These are phyloP conservation scores for Hypomecis atomaria DNA, from an alignment of 2,888 invertebrate genomes.

Conservation along the genomic window DNA sequence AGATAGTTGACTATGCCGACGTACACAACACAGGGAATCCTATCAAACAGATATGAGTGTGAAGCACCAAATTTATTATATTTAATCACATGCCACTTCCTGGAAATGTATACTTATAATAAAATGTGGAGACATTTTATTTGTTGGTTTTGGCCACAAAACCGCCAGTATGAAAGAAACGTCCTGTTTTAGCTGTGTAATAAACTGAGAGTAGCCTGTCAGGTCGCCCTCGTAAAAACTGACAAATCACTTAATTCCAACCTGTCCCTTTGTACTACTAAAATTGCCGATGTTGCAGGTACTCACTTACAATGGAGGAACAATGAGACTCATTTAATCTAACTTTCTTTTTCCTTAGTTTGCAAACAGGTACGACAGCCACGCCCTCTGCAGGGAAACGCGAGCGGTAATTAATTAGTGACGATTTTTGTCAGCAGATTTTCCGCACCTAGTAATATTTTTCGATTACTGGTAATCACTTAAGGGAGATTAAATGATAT, in stretches of 20 bases:
- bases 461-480: no score
- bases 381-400: slow-evolving; percentile 73
- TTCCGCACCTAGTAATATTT: slow-evolving; percentile 1
- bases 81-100: neutral
- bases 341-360: slow-evolving; percentile 73
- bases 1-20: no score
- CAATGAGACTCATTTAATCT: slow-evolving; percentile 75
- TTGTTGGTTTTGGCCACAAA: neutral
- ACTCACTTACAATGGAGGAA: slow-evolving; percentile 66
- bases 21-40: no score
- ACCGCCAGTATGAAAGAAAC: slow-evolving; percentile 13
- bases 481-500: no score
- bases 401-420: slow-evolving; percentile 76
- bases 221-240: slow-evolving; percentile 31
- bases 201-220: slow-evolving; percentile 15
- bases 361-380: slow-evolving; percentile 68
- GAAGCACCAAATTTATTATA: no score
- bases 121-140: neutral
- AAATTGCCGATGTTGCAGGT: slow-evolving; percentile 56
- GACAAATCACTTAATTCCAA: slow-evolving; percentile 41
- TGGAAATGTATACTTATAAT: neutral
- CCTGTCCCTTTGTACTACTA: slow-evolving; percentile 42
- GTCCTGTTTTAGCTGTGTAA: slow-evolving; percentile 11
- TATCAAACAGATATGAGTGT: no score
- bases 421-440: slow-evolving; percentile 49